Base-by-base conservation (phyloP, 2,113 vertebrate genomes). In the Cnemophilus loriae region DNA sequence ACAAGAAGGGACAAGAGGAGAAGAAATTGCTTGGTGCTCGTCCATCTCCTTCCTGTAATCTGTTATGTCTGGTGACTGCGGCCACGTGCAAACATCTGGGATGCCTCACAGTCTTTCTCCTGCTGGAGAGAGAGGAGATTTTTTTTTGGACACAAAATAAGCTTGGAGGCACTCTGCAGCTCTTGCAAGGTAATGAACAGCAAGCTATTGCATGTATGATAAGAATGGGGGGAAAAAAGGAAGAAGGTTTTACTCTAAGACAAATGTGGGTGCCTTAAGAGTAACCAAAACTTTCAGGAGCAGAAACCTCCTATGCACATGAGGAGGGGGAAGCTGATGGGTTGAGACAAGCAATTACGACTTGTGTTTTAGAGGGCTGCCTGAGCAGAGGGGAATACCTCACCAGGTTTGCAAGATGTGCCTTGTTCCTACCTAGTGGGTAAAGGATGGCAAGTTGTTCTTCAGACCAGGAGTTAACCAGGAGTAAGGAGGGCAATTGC, bases 61-160 rank as follows among this genome's bases (percentile, higher is more conserved):
- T 92, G 16, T 67, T 88, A 49, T 59, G 71, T 53, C 56, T 93
- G 84, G 64, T 37, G 30, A 49, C 77, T 74, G 92, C 78, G 69
- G 91, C 65, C 73, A 55, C 8, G 1, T 76, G 89, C 90, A 93
- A 78, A 95, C 94, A 96, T 96, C 96, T 97, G 96, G 89, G 69
- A 95, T 63, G 74, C 73, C 95, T 93, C 95, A 91, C 0, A 7
- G 69, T 50, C 74, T 87, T 96, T 90, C 86, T 95, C 83, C 84
- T 91, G 28, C 82, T 82, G 69, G 60, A 95, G 82, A 88, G 82
- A 88, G 65, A 68, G 56, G 28, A 61, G 76, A 64, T 64, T n/a
- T 8, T 52, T 84, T 94, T 91, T 68, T 93, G 76, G 93, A 88
- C 16, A 13, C 53, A 81, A 87, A 84, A 49, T 55, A 69, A 87